Base-by-base conservation (phyloP, 2,888 invertebrate species). In the Lysandra bellargus region DNA sequence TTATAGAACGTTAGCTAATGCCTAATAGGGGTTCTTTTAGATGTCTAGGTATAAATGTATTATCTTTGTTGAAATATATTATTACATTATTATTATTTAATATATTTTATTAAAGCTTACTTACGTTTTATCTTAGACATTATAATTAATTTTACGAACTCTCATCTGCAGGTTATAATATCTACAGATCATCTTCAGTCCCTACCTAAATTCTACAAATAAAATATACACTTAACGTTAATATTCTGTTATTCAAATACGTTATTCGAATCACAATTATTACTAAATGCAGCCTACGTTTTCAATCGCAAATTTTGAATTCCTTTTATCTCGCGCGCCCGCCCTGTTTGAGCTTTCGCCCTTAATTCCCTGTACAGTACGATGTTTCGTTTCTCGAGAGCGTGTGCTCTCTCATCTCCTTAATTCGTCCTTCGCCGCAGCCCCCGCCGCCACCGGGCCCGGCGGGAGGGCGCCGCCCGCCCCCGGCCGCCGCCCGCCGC, bases 341-440 rank as follows among this genome's bases (percentile, higher is more conserved):
- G 37, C 73, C 64, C 61, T 33, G 73, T 78, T 82, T 75, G 81
- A 81, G 80, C 79, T 80, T 81, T 83, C 83, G 83, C 85, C 88
- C 89, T 89, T 92, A 91, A 92, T 92, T 91, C 92, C 91, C 89
- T 88, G 89, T 87, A 88, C 87, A 88, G 88, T 86, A 87, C 87
- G 90, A 91, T 90, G 91, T 89, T 90, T 90, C 90, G 89, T 90
- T 91, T 90, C 93, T 93, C 92, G 91, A 92, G 93, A 93, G 92
- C 91, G 92, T 91, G 91, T 91, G 92, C 93, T 94, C 93, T 93
- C 93, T 93, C 93, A 93, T 94, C 94, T 94, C 94, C 94, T 94
- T 94, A 94, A 93, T 93, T 94, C 93, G 94, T 94, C 94, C 94
- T 94, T 94, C 94, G 93, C 93, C 93, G 89, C 93, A 93, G 88